Percentiles rank a stretch among this genome's conserved stretches.
phyloP scores from a whole-genome alignment of 2,797 vertebrate species.

The Phrynocephalus guinanensis region DNA sequence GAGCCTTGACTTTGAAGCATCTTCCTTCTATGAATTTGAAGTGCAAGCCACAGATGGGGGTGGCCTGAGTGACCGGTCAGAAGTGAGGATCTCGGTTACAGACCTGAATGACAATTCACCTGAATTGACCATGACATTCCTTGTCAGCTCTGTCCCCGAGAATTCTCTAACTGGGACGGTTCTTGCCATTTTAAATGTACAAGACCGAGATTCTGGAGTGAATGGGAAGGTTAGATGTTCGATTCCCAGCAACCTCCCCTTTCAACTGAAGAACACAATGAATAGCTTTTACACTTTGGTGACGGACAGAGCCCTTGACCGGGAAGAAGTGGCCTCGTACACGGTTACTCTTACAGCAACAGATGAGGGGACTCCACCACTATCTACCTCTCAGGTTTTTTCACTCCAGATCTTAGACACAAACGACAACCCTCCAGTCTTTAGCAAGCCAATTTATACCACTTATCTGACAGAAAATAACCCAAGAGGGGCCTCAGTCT shows the following conservation, averaged over 20 bases:
- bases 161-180: background rate
- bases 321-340: background rate
- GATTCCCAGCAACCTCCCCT: background rate
- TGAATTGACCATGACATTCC: background rate
- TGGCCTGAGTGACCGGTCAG: background rate
- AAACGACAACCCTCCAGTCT: background rate
- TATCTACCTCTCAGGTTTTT: background rate
- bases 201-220: background rate
- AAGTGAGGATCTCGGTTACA: background rate
- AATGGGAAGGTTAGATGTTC: slow-evolving; percentile 1
- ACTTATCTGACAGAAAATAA: background rate
- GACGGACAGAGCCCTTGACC: background rate
- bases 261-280: background rate
- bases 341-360: background rate
- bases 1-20: slow-evolving; percentile 15
- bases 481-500: background rate
- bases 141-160: background rate
- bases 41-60: background rate
- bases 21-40: slow-evolving; percentile 1
- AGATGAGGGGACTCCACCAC: background rate
- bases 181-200: background rate
- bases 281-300: background rate
- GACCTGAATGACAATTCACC: background rate
- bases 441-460: background rate
- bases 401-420: background rate